phyloP scores from a whole-genome alignment of 2,888 invertebrate species.

The Eremobia ochroleuca region DNA sequence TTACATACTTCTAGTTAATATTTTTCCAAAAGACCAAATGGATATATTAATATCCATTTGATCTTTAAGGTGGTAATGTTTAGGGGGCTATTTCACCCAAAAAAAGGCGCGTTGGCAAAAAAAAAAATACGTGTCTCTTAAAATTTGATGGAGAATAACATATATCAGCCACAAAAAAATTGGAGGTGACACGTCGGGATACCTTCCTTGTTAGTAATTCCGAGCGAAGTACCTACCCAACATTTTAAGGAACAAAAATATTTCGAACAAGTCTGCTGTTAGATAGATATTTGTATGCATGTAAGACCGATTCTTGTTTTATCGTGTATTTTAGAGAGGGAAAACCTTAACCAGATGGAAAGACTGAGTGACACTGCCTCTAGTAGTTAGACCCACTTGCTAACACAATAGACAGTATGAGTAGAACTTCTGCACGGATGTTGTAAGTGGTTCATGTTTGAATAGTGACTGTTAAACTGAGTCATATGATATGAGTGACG shows the following conservation, averaged over 20 bases:
- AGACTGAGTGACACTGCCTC: no score
- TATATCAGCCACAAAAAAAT: no score
- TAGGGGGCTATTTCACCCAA: no score
- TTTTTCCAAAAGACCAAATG: no score
- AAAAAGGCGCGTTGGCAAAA: no score
- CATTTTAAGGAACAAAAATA: neutral
- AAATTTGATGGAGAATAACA: no score
- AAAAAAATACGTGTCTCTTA: no score
- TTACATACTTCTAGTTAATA: no score
- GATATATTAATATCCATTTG: no score
- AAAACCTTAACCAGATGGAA: neutral
- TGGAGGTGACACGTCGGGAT: no score
- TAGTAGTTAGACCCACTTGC: neutral
- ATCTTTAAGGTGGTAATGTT: no score
- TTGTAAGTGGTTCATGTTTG: neutral
- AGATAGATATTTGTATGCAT: neutral
- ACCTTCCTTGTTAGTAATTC: no score
- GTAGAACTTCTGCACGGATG: constrained; percentile 8
- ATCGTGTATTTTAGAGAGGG: neutral
- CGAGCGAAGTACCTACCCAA: neutral
- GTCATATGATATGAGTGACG: constrained; percentile 17
- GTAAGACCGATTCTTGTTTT: neutral
- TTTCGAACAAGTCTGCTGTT: neutral
- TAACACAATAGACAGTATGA: neutral
- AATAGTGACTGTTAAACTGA: constrained; percentile 19